Evolutionary conservation across 37 sponge, comb jelly and placozoan species (phyloP), one percentile per base, ranked within the genome.

Genomic region (Amphimedon queenslandica): DNA sequence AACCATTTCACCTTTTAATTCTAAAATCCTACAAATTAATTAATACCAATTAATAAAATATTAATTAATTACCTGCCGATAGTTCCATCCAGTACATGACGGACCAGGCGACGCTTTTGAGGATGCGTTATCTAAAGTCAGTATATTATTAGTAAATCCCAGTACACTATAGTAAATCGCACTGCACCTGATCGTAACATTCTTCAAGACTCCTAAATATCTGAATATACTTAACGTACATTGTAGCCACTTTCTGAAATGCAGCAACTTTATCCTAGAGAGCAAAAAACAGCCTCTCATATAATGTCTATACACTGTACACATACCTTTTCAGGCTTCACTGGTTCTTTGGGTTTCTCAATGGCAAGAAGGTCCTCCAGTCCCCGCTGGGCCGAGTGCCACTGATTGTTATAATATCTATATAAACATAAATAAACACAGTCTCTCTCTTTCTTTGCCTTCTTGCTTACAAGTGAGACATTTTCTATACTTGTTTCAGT

Each of bases 1-100:
- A n/a, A 95, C 82, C 99, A 98, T 89, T 65, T 95, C 99, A 40
- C 92, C 75, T 75, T 95, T 98, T 66, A 98, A 66, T 75, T 98
- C 99, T 69, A 98, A 76, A 11, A 98, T 82, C 86, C 99, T 92
- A 42, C 30, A 77, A 23, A 2, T 36, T 29, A 55, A 33, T 13
- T 67, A 67, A 47, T 8, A 13, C 8, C 13, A 18, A 47, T 47
- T n/a, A n/a, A n/a, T n/a, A n/a, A n/a, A n/a, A n/a, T n/a, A n/a
- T n/a, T n/a, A n/a, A 32, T 11, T 77, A 6, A 60, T 69, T 33
- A 94, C 95, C 95, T 90, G 18, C 99, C 99, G 63, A 98, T 98
- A 29, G 82, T 79, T 13, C 93, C 93, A 70, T 98, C 99, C 56
- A 98, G 72, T 16, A 89, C 60, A 67, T 89, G 93, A 23, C 93